Base-by-base conservation (phyloP, 2,797 vertebrate species). In the Sphenodon punctatus region DNA sequence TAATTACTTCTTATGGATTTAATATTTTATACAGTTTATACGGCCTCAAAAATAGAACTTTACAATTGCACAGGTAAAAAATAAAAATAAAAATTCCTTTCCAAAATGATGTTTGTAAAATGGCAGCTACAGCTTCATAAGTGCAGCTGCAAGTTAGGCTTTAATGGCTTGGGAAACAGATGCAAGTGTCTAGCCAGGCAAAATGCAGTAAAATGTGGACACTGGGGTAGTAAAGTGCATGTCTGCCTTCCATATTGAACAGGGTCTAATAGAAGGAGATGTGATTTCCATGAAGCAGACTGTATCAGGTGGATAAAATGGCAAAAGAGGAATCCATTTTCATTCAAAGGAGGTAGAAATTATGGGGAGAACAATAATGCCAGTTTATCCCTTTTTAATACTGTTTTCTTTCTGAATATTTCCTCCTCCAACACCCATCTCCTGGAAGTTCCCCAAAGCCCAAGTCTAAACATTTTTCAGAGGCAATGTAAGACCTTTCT, bases 141-240 rank as follows among this genome's bases (percentile, higher is more conserved):
- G 76, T 42, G 65, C 27, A 90, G 77, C 60, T 87, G 80, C 64
- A 90, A 91, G 89, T 75, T 74, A 88, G 77, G 42, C 36, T 91
- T 93, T 88, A 91, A 91, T 83, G 94, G 75, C 80, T 83, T 93
- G 82, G 81, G 76, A 75, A 93, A 90, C 59, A 48, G 25, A 55
- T 77, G 38, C 73, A 75, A 85, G 60, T 51, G 27, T 69, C 32
- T 85, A 89, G 83, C 55, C 61, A 65, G 75, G 78, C 76, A 88
- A 92, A 89, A 79, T 42, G 51, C 58, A 64, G 75, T 80, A 84
- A 84, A 90, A 66, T 23, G 75, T 68, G 67, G 80, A 88, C 59
- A 67, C 69, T 51, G 83, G 22, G 82, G 60, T 23, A 86, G 60
- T 23, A 82, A 86, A 56, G 30, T 70, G 3, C 4, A 16, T 67